Percentiles rank a stretch among this genome's conserved stretches.
Conservation (phyloP, 2,797 vertebrate species). For the Fundulus diaphanus region DNA sequence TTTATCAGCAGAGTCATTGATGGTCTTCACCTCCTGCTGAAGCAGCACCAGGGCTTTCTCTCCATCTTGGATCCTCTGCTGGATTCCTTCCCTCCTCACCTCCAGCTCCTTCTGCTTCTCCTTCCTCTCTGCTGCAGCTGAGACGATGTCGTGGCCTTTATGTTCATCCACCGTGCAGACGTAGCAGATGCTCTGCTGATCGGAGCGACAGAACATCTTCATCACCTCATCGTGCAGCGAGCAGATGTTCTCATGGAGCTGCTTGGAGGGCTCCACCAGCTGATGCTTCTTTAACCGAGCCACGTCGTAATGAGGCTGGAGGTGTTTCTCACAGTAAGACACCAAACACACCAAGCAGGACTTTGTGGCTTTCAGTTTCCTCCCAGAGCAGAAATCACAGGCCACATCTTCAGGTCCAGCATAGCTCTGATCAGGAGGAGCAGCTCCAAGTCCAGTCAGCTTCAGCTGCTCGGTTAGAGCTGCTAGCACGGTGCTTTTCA, state of each 20-base stretch:
- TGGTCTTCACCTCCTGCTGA: conserved; percentile 3
- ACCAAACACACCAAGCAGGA: conserved; percentile 15
- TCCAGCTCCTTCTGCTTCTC: conserved; percentile 10
- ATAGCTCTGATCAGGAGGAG: not conserved
- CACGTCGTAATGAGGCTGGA: conserved; percentile 7
- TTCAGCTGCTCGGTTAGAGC: conserved; percentile 3
- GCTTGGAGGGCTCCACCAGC: conserved; percentile 7
- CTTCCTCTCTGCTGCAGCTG: not conserved
- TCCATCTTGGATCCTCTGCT: not conserved
- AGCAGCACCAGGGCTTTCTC: not conserved
- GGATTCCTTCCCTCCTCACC: not conserved
- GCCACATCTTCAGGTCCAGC: not conserved
- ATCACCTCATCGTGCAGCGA: conserved; percentile 9
- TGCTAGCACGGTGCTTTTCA: not conserved
- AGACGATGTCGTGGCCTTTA: conserved; percentile 2
- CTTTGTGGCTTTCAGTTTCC: not conserved
- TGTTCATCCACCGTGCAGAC: conserved; percentile 11
- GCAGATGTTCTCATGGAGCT: conserved; percentile 9
- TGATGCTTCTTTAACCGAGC: conserved; percentile 2
- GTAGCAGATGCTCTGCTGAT: conserved; percentile 6
- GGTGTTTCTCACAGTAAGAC: conserved; percentile 12
- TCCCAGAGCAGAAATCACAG: not conserved
- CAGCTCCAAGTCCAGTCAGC: not conserved
- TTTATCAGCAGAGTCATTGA: not conserved
- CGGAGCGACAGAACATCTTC: conserved; percentile 4